Evolutionary conservation across 2,113 vertebrate species (phyloP).

Genomic region (Menura novaehollandiae): DNA sequence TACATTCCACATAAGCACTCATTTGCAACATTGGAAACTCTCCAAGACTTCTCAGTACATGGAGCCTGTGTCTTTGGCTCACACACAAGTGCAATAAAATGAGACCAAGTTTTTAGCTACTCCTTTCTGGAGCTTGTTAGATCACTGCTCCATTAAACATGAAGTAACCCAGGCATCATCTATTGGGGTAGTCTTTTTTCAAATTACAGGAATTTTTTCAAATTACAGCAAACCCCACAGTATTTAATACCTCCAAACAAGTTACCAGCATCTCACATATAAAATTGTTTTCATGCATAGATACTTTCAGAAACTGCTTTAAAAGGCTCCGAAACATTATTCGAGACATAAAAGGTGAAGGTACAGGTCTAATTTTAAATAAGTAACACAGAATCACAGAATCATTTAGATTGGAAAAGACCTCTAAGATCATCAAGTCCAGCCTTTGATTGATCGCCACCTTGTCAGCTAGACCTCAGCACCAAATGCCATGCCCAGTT

Average conservation of each 20-base stretch:
- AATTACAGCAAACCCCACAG: neutral
- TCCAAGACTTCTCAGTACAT: neutral
- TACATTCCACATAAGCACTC: fast-evolving
- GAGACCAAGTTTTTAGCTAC: neutral
- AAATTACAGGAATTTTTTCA: neutral
- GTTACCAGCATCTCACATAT: neutral
- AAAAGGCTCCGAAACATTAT: neutral
- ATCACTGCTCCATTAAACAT: neutral
- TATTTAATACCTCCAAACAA: neutral
- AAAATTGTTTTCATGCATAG: neutral
- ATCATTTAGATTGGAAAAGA: neutral
- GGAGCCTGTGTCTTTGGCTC: neutral
- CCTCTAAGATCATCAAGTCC: neutral
- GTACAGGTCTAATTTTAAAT: neutral
- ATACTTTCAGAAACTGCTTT: neutral
- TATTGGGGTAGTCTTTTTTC: neutral
- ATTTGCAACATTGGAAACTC: neutral
- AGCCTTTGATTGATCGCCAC: neutral
- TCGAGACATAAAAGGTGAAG: neutral
- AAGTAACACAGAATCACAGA: neutral
- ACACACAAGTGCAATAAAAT: fast-evolving
- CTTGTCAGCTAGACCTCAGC: neutral
- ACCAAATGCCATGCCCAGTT: neutral
- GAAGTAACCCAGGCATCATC: neutral
- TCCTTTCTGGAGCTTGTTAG: neutral